Evolutionary conservation across 2,888 invertebrate species (phyloP), one percentile per base, ranked within the genome.

Genomic region (Cephus rjabovi): DNA sequence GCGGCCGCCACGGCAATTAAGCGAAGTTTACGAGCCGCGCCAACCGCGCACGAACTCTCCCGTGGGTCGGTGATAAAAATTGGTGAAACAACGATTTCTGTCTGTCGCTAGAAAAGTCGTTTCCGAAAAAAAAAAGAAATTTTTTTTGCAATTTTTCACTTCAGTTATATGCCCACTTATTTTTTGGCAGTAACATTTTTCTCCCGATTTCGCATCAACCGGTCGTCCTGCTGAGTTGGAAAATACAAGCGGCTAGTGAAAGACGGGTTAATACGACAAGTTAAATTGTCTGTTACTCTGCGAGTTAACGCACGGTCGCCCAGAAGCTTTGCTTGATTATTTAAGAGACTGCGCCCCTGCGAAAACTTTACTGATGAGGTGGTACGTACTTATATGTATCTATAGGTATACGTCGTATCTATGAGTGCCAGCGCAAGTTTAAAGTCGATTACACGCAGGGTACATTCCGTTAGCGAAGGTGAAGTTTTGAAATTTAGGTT

Each of bases 161-260:
- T 56, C 6, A 0, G 1, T 15, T 56, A 0, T 3, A 23, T 56
- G 0, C 1, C 0, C 2, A 23, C 23, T 23, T 23, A 9, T 15
- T 6, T 23, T 56, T 15, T 9, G 9, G 1, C 23, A 2, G 9
- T 23, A 9, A 56, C 23, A 23, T 23, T 6, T 56, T 56, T 23
- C 6, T 56, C 9, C 2, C 56, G 0, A 9, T 56, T 9, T 56
- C 9, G 2, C 56, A 9, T 2, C 56, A 23, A 23, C 6, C 23
- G 9, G 40, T 2, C 40, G 9, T 56, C 9, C 0, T 15, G 2
- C 6, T 1, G 0, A 56, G 23, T 56, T 56, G 56, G 56, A 71
- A 76, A 84, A 76, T 81, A 81, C 75, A 81, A 81, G 81, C 56
- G 83, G 82, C 81, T 82, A 81, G 83, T 83, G 81, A 80, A 81